Conservation (phyloP, 1,140 invertebrate species). For the Dryas iulia region DNA sequence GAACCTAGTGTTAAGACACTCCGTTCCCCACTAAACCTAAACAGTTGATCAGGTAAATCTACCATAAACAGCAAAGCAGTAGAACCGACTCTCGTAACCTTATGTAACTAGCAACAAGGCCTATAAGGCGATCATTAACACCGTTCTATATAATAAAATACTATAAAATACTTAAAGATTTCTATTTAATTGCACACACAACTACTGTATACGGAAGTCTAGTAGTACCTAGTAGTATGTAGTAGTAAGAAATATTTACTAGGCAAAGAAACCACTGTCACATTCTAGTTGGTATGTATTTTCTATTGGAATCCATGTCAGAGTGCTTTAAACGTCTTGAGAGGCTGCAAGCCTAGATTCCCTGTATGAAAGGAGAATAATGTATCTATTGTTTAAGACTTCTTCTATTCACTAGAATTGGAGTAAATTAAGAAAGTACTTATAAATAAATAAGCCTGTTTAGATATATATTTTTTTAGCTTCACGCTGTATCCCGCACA, state of each 20-base stretch:
- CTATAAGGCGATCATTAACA: conserved; percentile 29
- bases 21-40: too few species aligned
- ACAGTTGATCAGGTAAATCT: not conserved
- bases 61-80: not conserved
- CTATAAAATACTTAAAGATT: conserved; percentile 21
- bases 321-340: not conserved
- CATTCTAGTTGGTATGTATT: conserved; percentile 19
- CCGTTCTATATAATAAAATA: conserved; percentile 26
- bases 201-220: conserved; percentile 19
- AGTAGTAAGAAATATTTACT: conserved; percentile 19
- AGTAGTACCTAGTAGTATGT: not conserved
- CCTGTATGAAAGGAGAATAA: not conserved
- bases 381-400: not conserved
- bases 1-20: too few species aligned
- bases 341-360: not conserved
- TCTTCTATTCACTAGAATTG: not conserved
- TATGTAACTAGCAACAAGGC: conserved; percentile 17
- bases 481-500: too few species aligned
- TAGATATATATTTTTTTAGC: too few species aligned
- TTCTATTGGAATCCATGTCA: conserved; percentile 19
- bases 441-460: too few species aligned
- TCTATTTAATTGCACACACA: conserved; percentile 26
- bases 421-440: too few species aligned
- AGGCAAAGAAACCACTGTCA: conserved; percentile 10
- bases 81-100: conserved; percentile 6